These are phyloP conservation scores for Pithys albifrons DNA, from an alignment of 2,113 vertebrate genomes.

Conservation along the genomic window DNA sequence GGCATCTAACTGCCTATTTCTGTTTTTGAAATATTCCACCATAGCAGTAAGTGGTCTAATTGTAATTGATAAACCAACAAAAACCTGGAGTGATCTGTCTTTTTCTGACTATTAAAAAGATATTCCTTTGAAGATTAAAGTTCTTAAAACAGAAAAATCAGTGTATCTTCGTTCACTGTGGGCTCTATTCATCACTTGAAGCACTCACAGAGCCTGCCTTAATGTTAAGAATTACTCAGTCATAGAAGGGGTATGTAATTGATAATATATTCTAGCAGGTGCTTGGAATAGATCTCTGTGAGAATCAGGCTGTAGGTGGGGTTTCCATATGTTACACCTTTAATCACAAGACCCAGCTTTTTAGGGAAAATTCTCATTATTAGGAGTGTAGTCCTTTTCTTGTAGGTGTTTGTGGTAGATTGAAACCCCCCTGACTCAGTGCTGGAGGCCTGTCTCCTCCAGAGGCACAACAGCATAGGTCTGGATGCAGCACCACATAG, in stretches of 20 bases:
- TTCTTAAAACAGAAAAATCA: constrained; percentile 14
- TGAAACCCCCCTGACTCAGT: neutral
- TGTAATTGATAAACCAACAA: constrained; percentile 3
- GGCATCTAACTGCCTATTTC: constrained; percentile 7
- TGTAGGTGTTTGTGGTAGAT: neutral
- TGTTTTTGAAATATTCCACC: constrained; percentile 1
- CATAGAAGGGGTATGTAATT: neutral
- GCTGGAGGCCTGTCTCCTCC: neutral
- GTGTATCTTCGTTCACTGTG: neutral
- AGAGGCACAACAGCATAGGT: neutral
- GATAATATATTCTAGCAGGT: neutral
- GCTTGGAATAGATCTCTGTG: neutral
- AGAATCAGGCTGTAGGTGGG: neutral
- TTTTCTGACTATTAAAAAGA: constrained; percentile 14
- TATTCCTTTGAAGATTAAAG: constrained; percentile 9
- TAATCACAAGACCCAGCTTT: neutral
- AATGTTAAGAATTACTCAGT: constrained; percentile 8
- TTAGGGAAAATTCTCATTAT: constrained; percentile 14
- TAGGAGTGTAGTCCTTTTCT: neutral
- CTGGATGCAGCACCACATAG: neutral
- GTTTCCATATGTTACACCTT: neutral
- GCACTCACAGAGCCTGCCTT: neutral
- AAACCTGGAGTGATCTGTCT: neutral
- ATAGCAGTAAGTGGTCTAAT: neutral
- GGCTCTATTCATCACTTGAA: neutral